These are phyloP conservation scores for Brachionus plicatilis DNA, from an alignment of 1,140 invertebrate genomes.

Conservation along the genomic window DNA sequence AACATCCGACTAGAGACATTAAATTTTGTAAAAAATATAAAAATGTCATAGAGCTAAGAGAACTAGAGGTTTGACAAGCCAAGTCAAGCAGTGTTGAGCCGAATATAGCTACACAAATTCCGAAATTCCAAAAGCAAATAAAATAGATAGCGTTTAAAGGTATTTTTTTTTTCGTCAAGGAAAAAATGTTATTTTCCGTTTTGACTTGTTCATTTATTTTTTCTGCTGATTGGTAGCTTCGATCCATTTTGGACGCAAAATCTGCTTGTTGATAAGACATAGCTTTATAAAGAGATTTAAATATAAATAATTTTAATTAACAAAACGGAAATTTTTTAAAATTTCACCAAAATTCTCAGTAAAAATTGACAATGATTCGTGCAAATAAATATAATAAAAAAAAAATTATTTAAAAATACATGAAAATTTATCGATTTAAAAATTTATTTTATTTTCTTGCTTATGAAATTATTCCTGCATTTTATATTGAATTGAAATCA, in stretches of 20 bases:
- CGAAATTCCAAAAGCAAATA: conserved; percentile 57
- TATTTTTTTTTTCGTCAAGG: conserved; percentile 46
- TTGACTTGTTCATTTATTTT: neutral
- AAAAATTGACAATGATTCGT: neutral
- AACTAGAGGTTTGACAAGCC: conserved; percentile 56
- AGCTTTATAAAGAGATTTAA: neutral
- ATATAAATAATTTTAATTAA: neutral
- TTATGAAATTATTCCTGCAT: neutral
- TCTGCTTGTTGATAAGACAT: neutral
- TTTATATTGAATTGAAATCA: neutral
- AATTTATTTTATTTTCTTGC: neutral
- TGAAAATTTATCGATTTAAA: conserved; percentile 15
- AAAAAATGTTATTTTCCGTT: neutral
- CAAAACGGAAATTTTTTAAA: neutral
- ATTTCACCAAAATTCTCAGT: neutral
- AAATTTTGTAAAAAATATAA: conserved; percentile 59
- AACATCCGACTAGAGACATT: conserved; percentile 57
- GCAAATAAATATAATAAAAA: neutral
- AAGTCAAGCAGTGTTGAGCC: conserved; percentile 58
- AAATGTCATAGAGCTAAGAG: conserved; percentile 57
- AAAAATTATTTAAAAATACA: conserved; percentile 4
- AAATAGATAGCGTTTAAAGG: conserved; percentile 56
- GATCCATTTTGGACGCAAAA: neutral
- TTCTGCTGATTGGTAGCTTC: neutral
- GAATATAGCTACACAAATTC: conserved; percentile 59